Evolutionary conservation across 35 echinoderm and acorn worm genomes (phyloP), one percentile per base, ranked within the genome.

Genomic region (Lytechinus variegatus): DNA sequence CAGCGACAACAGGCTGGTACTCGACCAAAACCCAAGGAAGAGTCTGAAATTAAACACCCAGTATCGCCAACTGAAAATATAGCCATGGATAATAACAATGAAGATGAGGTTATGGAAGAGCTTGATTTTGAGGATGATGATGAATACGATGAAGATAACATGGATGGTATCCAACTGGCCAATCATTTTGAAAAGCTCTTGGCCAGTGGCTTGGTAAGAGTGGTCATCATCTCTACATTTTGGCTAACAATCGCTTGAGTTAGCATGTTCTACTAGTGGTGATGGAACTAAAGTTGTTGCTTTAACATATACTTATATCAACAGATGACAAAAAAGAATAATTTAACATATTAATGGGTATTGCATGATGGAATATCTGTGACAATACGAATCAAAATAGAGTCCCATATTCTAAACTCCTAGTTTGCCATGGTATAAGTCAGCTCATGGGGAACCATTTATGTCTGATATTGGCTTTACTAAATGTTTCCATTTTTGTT

Each of bases 181-280:
- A 21, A 57, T 27, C 92, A 93, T 9, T 93, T 93, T 93, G 92
- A 93, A 57, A 93, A 93, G 52, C 92, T 93, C 9, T 57, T 93
- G 9, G 92, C 92, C 28, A 24, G 54, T 3, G 92, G 92, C 92
- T 55, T 93, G 92, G 92, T 93, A 57, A 93, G 92, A 79, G 66
- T 79, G 19, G 66, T 24, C 5, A 11, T 57, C 14, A 53, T 57
- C 54, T 53, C 9, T 57, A 24, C 53, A 33, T 4, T 55, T 11
- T 93, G 54, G 27, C n/a, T 54, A 90, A 90, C 52, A 28, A 19
- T 90, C 9, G 9, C 29, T 44, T 33, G 10, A 52, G 88, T 90
- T 90, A 52, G 88, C 88, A 29, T 90, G 86, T n/a, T 1, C 16
- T 79, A 79, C 21, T 19, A 24, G 21, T 79, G 66, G 66, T 79